Evolutionary conservation across 1,140 invertebrate species (phyloP), one percentile per base, ranked within the genome.

Genomic region (Acromyrmex heyeri): DNA sequence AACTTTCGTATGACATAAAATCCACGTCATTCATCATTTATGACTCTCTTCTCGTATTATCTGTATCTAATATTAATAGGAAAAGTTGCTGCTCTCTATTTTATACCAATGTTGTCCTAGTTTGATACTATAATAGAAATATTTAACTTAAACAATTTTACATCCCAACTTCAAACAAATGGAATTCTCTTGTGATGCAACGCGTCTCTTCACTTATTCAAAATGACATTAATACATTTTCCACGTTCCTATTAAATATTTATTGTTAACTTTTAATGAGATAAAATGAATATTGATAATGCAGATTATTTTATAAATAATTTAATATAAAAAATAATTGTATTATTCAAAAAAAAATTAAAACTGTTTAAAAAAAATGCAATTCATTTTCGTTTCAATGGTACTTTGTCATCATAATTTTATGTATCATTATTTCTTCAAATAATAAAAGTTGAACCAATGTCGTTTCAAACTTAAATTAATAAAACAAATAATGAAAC

Each of bases 11-110:
- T 30, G 61, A 67, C n/a, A 57, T 69, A 4, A 24, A 57, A 81
- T 70, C 4, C n/a, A 21, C 64, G 48, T 57, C 65, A 81, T 81
- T 69, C 55, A 81, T 81, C 64, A 69, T 24, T 24, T 55, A 65
- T 18, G 30, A 53, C 62, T 57, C 21, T 70, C 24, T 24, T 27
- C n/a, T 59, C 48, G 4, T 24, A 30, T 67, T 57, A 81, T 24
- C 38, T 16, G 8, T 8, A n/a, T 57, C 30, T 44, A 57, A 34
- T 53, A 67, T 79, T 67, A 79, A 79, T 67, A n/a, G n/a, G 10
- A 34, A 34, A 78, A 77, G n/a, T 53, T 59, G n/a, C n/a, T 1
- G 1, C 44, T n/a, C 14, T 50, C 44, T 30, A 48, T 64, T 64
- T 77, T 48, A 3, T 62, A 62, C 5, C 3, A 59, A 76, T 55